Percentiles rank a stretch among this genome's conserved stretches.
Conservation (phyloP, 2,797 vertebrate genomes). For the Platalea minor region DNA sequence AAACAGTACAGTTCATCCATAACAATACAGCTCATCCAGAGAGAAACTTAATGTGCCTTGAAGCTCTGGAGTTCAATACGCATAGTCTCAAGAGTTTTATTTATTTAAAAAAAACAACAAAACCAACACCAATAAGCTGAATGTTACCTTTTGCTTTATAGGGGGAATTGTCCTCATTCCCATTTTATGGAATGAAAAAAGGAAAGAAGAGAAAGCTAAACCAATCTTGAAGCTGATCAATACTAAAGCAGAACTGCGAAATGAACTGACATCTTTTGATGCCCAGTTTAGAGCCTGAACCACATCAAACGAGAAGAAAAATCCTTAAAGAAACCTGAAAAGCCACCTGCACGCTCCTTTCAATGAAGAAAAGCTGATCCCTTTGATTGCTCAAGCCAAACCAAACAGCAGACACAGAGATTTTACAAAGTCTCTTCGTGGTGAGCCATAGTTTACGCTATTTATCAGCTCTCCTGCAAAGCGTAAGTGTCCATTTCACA, state of each 20-base stretch:
- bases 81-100: background rate
- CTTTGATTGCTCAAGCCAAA: constrained; percentile 36
- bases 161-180: background rate
- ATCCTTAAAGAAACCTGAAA: constrained; percentile 39
- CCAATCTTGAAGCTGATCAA: background rate
- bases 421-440: background rate
- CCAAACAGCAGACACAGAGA: constrained; percentile 16
- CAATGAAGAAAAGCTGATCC: constrained; percentile 2
- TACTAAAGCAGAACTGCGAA: background rate
- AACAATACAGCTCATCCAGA: background rate
- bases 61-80: background rate
- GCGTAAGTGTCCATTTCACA: constrained; percentile 45
- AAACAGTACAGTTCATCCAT: background rate
- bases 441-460: background rate
- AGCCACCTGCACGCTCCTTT: constrained; percentile 27
- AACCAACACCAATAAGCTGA: accelerated
- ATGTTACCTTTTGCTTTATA: background rate
- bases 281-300: background rate
- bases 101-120: background rate
- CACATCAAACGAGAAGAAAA: constrained; percentile 24
- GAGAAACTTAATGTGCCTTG: background rate
- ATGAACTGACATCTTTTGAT: background rate
- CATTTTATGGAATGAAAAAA: background rate
- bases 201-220: background rate
- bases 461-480: constrained; percentile 54